Conservation (phyloP, 2,797 vertebrate species). For the Spinus olivaceus region DNA sequence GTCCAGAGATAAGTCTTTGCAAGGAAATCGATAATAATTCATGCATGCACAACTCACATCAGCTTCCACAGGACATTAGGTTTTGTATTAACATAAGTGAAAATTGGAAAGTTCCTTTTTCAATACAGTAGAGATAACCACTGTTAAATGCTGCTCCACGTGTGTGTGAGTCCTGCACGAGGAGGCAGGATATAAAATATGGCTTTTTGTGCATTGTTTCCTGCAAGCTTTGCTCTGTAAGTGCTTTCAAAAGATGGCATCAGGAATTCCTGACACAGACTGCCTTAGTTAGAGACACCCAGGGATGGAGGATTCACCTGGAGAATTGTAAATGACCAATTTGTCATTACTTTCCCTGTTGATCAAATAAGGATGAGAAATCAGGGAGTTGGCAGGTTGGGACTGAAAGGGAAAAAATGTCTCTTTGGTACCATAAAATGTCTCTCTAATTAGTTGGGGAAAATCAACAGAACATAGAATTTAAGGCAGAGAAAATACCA, state of each 20-base stretch:
- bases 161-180: neutral
- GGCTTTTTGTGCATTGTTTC: neutral
- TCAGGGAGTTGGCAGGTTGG: neutral
- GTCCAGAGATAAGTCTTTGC: constrained; percentile 64
- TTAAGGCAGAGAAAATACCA: neutral
- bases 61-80: constrained; percentile 63
- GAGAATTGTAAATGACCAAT: constrained; percentile 35
- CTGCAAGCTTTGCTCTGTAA: neutral
- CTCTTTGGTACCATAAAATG: neutral
- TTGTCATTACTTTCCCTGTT: constrained; percentile 25
- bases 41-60: constrained; percentile 36
- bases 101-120: constrained; percentile 63
- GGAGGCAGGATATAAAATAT: neutral
- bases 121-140: constrained; percentile 32
- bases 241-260: neutral
- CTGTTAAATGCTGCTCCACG: neutral
- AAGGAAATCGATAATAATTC: constrained; percentile 66
- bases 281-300: neutral
- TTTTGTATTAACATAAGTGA: constrained; percentile 51
- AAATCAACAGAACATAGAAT: neutral
- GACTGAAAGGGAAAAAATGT: neutral
- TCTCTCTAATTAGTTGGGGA: neutral
- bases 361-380: constrained; percentile 33
- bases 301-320: neutral
- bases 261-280: constrained; percentile 20